A percentile compares a stretch with the other conserved stretches of the same genome.
Conservation (phyloP, 1,140 invertebrate species). For the Drosophila punjabiensis region DNA sequence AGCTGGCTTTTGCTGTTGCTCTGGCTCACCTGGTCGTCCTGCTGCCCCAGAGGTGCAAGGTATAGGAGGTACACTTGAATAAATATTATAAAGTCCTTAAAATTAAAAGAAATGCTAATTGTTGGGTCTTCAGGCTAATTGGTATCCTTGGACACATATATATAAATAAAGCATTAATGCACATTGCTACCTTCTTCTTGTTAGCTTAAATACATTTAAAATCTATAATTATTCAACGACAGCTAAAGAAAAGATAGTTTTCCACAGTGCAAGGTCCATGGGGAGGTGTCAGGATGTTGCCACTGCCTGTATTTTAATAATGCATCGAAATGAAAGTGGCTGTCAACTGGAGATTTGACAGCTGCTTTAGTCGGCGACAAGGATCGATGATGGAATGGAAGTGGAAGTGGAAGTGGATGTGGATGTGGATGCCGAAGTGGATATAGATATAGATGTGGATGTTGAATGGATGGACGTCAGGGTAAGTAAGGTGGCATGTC, state of each 20-base stretch:
- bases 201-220: background rate
- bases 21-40: slow-evolving; percentile 53
- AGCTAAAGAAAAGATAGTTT: background rate
- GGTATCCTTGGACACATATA: background rate
- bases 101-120: background rate
- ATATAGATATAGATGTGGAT: slow-evolving; percentile 1
- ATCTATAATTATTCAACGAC: background rate
- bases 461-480: background rate
- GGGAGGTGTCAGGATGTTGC: slow-evolving; percentile 76
- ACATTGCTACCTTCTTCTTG: background rate
- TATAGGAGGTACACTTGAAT: slow-evolving; percentile 15
- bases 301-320: slow-evolving; percentile 77
- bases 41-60: slow-evolving; percentile 15
- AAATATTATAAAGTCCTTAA: background rate
- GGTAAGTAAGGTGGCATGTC: slow-evolving; percentile 36
- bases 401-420: slow-evolving; percentile 13
- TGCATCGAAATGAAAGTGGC: slow-evolving; percentile 82
- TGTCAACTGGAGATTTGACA: slow-evolving; percentile 73
- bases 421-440: background rate
- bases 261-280: slow-evolving; percentile 34
- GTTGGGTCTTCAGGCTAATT: accelerated
- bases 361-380: slow-evolving; percentile 61
- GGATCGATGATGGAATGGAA: slow-evolving; percentile 72
- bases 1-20: slow-evolving; percentile 45
- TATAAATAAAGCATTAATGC: too few species aligned